Evolutionary conservation across 1,140 invertebrate genomes (phyloP).

Genomic region (Nasonia giraulti): DNA sequence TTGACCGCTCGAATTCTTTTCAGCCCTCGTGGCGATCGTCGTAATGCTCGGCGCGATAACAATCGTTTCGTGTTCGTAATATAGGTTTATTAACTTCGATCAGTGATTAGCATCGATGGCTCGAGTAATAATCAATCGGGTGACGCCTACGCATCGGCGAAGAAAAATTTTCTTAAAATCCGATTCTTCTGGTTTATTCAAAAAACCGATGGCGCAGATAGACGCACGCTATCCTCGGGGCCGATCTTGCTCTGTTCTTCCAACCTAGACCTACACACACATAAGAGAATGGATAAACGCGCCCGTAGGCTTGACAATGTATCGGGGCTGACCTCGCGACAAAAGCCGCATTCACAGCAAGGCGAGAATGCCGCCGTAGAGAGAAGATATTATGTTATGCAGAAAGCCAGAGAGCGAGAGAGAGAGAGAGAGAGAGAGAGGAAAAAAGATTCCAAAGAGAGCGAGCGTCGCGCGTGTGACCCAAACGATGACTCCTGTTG

Average conservation of each 20-base stretch:
- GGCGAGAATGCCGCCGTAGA: neutral
- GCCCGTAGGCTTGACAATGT: neutral
- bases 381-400: neutral
- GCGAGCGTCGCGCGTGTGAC: slow-evolving; percentile 12
- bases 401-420: no score
- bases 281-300: neutral
- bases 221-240: neutral
- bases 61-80: no score
- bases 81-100: no score
- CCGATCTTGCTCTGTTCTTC: neutral
- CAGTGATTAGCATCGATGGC: no score
- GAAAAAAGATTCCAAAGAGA: neutral
- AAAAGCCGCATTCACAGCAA: slow-evolving; percentile 19
- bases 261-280: slow-evolving; percentile 8
- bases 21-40: no score
- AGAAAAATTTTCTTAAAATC: no score
- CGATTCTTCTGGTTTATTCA: neutral
- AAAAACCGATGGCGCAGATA: neutral
- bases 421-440: neutral
- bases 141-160: no score
- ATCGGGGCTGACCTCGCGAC: slow-evolving; percentile 39
- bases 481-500: slow-evolving; percentile 28
- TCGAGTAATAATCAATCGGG: no score
- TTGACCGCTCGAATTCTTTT: no score
- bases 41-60: no score